These are phyloP conservation scores for Corbicula japonica DNA, from an alignment of 2,888 invertebrate genomes.

Conservation along the genomic window DNA sequence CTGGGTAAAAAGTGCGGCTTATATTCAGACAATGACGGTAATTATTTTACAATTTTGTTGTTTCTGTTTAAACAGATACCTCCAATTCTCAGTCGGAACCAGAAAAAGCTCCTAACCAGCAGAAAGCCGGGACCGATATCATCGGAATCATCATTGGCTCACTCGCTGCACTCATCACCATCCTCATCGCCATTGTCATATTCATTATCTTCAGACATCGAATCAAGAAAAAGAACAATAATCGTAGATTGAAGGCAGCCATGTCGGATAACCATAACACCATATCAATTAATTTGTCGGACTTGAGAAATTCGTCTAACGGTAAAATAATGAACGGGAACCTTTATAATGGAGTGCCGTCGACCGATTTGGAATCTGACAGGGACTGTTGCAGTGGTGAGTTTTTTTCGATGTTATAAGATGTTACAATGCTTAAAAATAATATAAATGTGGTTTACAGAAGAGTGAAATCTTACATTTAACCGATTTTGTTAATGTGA, in stretches of 20 bases:
- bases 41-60: too few species aligned
- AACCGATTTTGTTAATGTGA: too few species aligned
- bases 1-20: too few species aligned
- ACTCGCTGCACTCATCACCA: conserved; percentile 90
- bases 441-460: too few species aligned
- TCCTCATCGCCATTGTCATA: conserved; percentile 91
- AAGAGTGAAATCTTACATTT: too few species aligned
- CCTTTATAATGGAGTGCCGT: conserved; percentile 86
- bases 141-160: conserved; percentile 86
- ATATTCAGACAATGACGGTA: too few species aligned
- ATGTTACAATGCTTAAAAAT: too few species aligned
- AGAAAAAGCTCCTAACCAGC: conserved; percentile 57
- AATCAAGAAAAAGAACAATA: conserved; percentile 81
- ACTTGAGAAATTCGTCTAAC: conserved; percentile 77
- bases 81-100: conserved; percentile 6
- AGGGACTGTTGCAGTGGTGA: conserved; percentile 70
- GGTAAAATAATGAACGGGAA: conserved; percentile 86
- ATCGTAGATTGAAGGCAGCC: conserved; percentile 79
- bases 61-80: too few species aligned
- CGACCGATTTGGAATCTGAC: conserved; percentile 86
- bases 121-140: conserved; percentile 75
- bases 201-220: conserved; percentile 88
- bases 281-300: conserved; percentile 91
- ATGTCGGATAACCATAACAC: conserved; percentile 77
- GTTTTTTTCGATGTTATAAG: too few species aligned